phyloP scores from a whole-genome alignment of 2,113 vertebrate species.

The Hydrolagus affinis region DNA sequence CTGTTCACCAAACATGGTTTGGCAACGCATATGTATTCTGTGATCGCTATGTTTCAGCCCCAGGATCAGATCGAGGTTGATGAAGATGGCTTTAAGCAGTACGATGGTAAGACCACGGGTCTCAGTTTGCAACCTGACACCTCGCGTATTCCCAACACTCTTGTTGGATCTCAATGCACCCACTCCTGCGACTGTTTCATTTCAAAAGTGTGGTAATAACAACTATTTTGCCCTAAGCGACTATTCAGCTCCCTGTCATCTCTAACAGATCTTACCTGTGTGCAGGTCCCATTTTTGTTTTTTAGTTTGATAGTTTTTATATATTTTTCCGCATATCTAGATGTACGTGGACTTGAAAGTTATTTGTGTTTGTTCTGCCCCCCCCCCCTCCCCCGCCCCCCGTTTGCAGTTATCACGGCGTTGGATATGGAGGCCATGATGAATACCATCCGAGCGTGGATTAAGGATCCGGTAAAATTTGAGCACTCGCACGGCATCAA shows the following conservation, averaged over 20 bases:
- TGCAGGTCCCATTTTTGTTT: no score
- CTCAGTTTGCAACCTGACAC: conserved; percentile 39
- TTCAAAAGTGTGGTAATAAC: no score
- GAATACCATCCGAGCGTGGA: conserved; percentile 82
- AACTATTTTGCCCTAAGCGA: no score
- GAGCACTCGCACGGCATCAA: conserved; percentile 83
- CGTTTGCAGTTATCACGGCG: conserved; percentile 68
- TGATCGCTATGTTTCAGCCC: conserved; percentile 76
- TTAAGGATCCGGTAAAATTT: conserved; percentile 78
- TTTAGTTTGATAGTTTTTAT: no score
- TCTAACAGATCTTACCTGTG: no score
- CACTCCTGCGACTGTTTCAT: no score
- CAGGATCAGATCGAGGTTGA: conserved; percentile 88
- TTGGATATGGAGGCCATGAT: conserved; percentile 95
- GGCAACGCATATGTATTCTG: conserved; percentile 10
- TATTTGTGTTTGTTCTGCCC: no score
- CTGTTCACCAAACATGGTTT: background rate
- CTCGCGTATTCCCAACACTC: no score
- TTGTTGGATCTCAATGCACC: no score
- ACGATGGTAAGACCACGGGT: conserved; percentile 78
- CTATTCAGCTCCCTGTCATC: no score
- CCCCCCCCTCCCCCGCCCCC: background rate
- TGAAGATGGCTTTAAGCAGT: conserved; percentile 96
- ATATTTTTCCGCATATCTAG: background rate
- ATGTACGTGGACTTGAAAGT: background rate